Conservation (phyloP, 2,113 vertebrate genomes). For the Ceyx cyanopectus region DNA sequence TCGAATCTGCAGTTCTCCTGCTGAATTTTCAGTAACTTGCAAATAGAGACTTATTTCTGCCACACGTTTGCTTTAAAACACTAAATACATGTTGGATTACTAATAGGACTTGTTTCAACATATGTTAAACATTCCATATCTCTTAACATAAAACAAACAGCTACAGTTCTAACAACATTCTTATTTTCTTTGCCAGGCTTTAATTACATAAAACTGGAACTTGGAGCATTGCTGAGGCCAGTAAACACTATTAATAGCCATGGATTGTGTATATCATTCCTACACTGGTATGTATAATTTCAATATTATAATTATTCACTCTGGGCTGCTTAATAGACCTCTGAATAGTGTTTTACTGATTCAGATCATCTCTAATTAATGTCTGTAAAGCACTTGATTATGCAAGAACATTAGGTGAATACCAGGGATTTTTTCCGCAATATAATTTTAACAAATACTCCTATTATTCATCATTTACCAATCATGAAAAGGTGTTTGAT, state of each 20-base stretch:
- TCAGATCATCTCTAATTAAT: constrained; percentile 37
- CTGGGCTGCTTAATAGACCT: not conserved
- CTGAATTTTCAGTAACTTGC: not conserved
- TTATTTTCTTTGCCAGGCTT: constrained; percentile 2
- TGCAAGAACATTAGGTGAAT: not conserved
- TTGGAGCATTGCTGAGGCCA: not conserved
- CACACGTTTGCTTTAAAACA: not conserved
- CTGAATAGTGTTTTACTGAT: constrained; percentile 3
- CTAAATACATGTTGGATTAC: not conserved
- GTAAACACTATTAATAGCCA: not conserved
- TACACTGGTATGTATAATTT: not conserved
- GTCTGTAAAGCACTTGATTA: constrained; percentile 10
- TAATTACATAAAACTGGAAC: not conserved
- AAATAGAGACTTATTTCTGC: constrained; percentile 9
- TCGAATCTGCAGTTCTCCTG: not conserved
- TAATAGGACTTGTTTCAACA: constrained; percentile 11
- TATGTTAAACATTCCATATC: not conserved
- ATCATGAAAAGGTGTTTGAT: not conserved
- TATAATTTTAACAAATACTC: not conserved
- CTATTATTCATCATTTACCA: constrained; percentile 14
- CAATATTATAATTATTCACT: not conserved
- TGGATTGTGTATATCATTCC: not conserved
- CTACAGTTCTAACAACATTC: not conserved
- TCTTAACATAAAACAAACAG: constrained; percentile 13
- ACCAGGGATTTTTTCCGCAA: not conserved